Base-by-base conservation (phyloP, 1,140 invertebrate species). In the Calycopis cecrops region DNA sequence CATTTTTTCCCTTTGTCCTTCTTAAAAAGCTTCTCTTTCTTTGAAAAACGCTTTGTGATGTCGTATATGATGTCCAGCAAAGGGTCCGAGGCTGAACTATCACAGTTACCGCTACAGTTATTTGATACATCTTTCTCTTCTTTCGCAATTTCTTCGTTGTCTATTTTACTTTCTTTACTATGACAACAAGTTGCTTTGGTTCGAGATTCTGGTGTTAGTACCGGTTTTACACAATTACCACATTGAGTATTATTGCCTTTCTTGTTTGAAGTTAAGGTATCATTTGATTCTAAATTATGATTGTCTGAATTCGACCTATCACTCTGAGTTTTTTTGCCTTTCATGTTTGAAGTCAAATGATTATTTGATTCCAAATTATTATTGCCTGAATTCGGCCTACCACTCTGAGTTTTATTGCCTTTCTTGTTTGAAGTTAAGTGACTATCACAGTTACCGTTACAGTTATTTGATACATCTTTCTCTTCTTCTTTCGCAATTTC, bases 11-110 rank as follows among this genome's bases (percentile, higher is more conserved):
- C 69, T 60, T 73, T 82, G 12, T 49, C 63, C 35, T 77, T 79
- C 47, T 73, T 69, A 17, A 71, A 28, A 28, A 2, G 2, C 21
- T 28, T 53, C 42, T 76, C 73, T 37, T 69, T 72, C 66, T 86
- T 86, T 4, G 76, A 73, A 65, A 85, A 86, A 2, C 76, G 73
- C 49, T 69, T 77, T 17, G 78, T 86, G 49, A 86, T 83, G 42
- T 78, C 71, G 63, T 78, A 63, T 50, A 85, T 86, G 21, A 81
- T 64, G 18, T 78, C 63, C 28, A 85, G 42, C 48, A 84, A 52
- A 9, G 79, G 78, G 61, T 79, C 79, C 47, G 65, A 67, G 6
- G 40, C 35, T 55, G 33, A 14, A 21, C 33, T 9, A n/a, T 42
- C 9, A 8, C 7, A 9, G 11, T 14, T 21, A 34, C 33, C 12